A percentile compares a stretch with the other conserved stretches of the same genome.
phyloP scores from a whole-genome alignment of 2,888 invertebrate species.

The Eupelmus urozonus region DNA sequence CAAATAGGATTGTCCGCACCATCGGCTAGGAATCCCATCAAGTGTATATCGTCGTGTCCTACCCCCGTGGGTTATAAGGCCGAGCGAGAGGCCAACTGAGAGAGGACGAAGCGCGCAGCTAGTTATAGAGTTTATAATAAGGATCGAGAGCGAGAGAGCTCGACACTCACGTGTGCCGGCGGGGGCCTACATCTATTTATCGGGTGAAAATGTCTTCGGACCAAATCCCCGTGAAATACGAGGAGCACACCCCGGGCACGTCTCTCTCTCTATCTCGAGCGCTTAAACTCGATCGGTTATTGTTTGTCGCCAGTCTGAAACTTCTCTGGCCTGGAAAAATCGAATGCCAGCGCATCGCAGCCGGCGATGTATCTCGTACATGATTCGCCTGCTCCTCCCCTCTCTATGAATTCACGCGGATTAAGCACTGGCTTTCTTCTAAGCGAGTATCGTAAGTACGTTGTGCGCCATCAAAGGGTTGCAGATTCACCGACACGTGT shows the following conservation, averaged over 20 bases:
- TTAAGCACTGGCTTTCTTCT: constrained; percentile 14
- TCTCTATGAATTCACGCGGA: not conserved
- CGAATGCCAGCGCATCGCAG: constrained; percentile 33
- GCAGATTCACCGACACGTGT: constrained; percentile 12
- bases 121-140: constrained; percentile 77
- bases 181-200: constrained; percentile 76
- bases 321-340: constrained; percentile 30
- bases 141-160: constrained; percentile 74
- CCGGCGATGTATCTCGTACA: constrained; percentile 3
- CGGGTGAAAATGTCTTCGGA: constrained; percentile 77
- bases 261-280: not conserved
- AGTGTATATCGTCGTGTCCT: constrained; percentile 71
- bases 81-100: constrained; percentile 58
- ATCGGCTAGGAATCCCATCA: constrained; percentile 78
- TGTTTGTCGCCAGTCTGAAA: constrained; percentile 33
- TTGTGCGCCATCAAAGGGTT: constrained; percentile 34
- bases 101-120: constrained; percentile 63
- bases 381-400: not conserved
- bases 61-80: constrained; percentile 66
- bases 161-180: constrained; percentile 66
- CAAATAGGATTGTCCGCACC: constrained; percentile 77
- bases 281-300: constrained; percentile 44
- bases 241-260: not conserved
- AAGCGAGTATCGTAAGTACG: not conserved
- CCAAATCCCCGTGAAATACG: constrained; percentile 77